These are phyloP conservation scores for Drosophila kepulauana DNA, from an alignment of 1,140 invertebrate species.

Conservation along the genomic window DNA sequence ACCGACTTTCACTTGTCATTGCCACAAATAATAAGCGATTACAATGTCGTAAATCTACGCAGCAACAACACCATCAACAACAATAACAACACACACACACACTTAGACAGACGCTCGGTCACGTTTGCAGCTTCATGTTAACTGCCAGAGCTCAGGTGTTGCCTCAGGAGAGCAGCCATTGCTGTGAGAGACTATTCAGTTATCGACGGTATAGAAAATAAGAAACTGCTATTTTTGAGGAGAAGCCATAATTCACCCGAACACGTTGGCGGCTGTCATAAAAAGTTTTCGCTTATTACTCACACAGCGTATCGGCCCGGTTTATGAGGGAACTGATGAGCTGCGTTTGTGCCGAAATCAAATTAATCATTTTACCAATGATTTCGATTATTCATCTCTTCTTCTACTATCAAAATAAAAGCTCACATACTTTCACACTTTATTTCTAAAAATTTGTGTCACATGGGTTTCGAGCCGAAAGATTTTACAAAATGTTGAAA, in stretches of 20 bases:
- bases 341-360: constrained; percentile 43
- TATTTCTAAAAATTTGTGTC: not conserved
- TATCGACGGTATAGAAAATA: constrained; percentile 34
- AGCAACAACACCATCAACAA: too few species aligned
- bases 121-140: constrained; percentile 48
- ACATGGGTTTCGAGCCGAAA: too few species aligned
- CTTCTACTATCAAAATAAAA: not conserved
- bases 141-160: constrained; percentile 48
- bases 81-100: too few species aligned
- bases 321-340: too few species aligned
- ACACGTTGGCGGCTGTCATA: constrained; percentile 52
- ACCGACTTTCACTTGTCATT: constrained; percentile 31
- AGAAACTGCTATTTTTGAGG: constrained; percentile 9
- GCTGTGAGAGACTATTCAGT: constrained; percentile 30
- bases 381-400: constrained; percentile 44
- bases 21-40: constrained; percentile 54
- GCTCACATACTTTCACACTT: not conserved
- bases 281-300: constrained; percentile 68
- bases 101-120: too few species aligned
- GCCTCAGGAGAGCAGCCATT: not conserved
- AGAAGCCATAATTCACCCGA: constrained; percentile 53
- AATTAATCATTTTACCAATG: constrained; percentile 73
- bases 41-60: constrained; percentile 38
- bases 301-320: constrained; percentile 38
- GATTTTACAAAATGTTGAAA: too few species aligned